A percentile compares a stretch with the other conserved stretches of the same genome.
Evolutionary conservation across 30 jellyfish, hydroid and myxozoan species (phyloP).

Genomic region (Hydra vulgaris): DNA sequence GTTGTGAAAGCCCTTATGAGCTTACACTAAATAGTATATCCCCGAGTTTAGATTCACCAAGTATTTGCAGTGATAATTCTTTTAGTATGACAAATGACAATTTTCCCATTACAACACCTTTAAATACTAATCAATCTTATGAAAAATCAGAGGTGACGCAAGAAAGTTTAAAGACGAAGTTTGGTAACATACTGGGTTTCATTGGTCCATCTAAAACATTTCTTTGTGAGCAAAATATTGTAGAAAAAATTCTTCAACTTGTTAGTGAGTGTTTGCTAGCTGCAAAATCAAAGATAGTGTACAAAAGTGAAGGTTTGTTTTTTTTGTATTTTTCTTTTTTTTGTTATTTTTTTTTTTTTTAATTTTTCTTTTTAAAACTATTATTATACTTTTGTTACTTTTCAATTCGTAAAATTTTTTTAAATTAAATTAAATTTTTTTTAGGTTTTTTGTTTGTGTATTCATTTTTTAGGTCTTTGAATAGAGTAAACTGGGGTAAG

Average conservation of each 20-base stretch:
- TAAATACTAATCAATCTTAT: background rate
- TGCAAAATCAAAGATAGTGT: background rate
- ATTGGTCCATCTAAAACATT: background rate
- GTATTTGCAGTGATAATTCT: conserved; percentile 25
- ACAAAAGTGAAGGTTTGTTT: background rate
- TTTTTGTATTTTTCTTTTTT: background rate
- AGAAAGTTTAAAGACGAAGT: no score
- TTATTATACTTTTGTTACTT: no score
- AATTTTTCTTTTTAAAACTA: no score
- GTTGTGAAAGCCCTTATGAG: conserved; percentile 21
- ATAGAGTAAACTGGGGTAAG: no score
- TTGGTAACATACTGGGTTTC: no score
- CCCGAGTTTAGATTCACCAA: conserved; percentile 16
- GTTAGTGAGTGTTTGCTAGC: background rate
- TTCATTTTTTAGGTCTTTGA: no score
- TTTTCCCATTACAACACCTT: background rate
- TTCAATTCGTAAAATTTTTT: no score
- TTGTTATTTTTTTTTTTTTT: no score
- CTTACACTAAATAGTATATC: background rate
- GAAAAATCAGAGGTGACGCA: background rate
- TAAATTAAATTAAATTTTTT: no score
- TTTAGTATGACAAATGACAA: background rate
- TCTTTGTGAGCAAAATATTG: background rate
- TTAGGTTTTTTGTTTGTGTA: no score
- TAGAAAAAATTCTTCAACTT: background rate